phyloP scores from a whole-genome alignment of 2,113 vertebrate genomes.

The Anseranas semipalmata region DNA sequence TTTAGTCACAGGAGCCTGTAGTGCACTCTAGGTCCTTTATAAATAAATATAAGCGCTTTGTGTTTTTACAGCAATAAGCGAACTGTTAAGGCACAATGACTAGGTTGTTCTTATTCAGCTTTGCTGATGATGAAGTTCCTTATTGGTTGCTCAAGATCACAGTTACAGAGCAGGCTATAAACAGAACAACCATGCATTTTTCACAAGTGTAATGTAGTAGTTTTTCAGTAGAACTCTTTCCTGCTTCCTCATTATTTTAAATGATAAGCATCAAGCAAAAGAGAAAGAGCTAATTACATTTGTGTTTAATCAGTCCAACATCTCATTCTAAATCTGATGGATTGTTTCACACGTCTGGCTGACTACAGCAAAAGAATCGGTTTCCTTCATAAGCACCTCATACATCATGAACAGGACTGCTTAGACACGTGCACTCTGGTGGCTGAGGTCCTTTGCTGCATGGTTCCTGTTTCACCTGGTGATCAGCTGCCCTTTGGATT shows the following conservation, averaged over 20 bases:
- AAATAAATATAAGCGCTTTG: conserved; percentile 53
- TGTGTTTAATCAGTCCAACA: conserved; percentile 30
- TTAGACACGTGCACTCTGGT: neutral
- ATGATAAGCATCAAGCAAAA: conserved; percentile 27
- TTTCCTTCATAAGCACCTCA: neutral
- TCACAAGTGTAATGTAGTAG: neutral
- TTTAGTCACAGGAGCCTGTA: conserved; percentile 72
- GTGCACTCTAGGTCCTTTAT: conserved; percentile 39
- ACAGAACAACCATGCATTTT: conserved; percentile 15
- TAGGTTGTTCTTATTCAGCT: conserved; percentile 37
- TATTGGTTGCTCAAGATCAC: conserved; percentile 4
- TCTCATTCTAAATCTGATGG: neutral
- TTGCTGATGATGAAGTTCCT: conserved; percentile 34
- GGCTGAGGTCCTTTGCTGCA: neutral
- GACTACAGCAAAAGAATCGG: neutral
- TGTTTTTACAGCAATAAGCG: conserved; percentile 60
- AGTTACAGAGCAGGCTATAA: neutral
- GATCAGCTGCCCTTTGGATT: neutral
- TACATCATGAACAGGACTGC: neutral
- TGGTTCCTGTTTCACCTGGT: neutral
- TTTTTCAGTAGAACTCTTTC: conserved; percentile 13
- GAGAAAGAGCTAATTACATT: conserved; percentile 53
- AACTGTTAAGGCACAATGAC: conserved; percentile 53
- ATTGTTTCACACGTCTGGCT: neutral
- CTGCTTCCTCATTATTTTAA: conserved; percentile 37